Evolutionary conservation across 1,140 invertebrate genomes (phyloP), one percentile per base, ranked within the genome.

Genomic region (Ceratina calcarata): DNA sequence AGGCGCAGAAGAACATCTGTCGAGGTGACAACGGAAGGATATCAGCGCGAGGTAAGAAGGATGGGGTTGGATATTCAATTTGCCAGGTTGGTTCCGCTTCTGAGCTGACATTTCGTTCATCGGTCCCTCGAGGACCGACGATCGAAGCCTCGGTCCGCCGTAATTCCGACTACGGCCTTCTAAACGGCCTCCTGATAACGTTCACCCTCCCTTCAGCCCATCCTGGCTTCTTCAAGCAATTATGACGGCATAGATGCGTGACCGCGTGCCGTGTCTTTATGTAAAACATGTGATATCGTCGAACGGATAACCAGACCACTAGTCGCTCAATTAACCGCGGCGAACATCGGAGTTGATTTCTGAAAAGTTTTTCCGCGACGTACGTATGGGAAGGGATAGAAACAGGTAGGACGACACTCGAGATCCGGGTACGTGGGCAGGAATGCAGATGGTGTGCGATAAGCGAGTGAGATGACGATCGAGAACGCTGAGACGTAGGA

Each of bases 61-160:
- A 81, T 57, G 82, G 82, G 82, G 80, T 66, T 37, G 78, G 86
- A 84, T 89, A 87, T 89, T 90, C 89, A 90, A 91, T 90, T 87
- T 89, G 85, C 80, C 67, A 81, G 77, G 78, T 75, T 66, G 80
- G 89, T 88, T 90, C 83, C 89, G 86, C 78, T 87, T 69, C 75
- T 86, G 81, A 60, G 81, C 62, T 91, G 90, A 91, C 90, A 91
- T 91, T 91, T 91, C 78, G 86, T 80, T 85, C 81, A 86, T 89
- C 78, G 85, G 75, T 86, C 90, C 89, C 86, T 60, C 62, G 87
- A 84, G 90, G 77, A 60, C 73, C 62, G 8, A 3, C 85, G 83
- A 86, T 86, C 84, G 80, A 83, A 86, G 74, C 24, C 24, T 73
- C 79, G 32, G 84, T 69, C 74, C 80, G 64, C 65, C 79, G 62